Evolutionary conservation across 2,797 vertebrate species (phyloP).

Genomic region (Psittacula derbiana): DNA sequence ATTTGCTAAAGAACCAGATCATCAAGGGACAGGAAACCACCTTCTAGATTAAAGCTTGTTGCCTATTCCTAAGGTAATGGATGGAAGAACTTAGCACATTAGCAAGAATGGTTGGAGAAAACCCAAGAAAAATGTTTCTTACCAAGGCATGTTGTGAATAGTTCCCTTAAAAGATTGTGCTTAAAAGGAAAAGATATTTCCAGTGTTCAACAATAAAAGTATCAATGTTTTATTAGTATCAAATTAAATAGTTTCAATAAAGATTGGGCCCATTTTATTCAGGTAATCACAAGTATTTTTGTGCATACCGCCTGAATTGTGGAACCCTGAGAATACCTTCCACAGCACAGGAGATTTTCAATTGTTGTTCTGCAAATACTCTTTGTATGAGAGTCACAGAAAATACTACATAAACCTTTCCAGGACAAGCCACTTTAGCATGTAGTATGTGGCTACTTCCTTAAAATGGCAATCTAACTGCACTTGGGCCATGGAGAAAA

Average conservation of each 20-base stretch:
- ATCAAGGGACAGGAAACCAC: conserved; percentile 61
- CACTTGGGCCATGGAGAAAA: background rate
- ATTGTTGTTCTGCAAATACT: background rate
- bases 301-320: background rate
- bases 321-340: background rate
- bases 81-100: conserved; percentile 30
- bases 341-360: background rate
- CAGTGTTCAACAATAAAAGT: background rate
- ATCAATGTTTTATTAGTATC: background rate
- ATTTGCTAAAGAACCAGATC: conserved; percentile 53
- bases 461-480: background rate
- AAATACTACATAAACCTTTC: background rate
- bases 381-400: background rate
- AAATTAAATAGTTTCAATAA: background rate
- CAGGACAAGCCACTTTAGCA: background rate
- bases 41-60: conserved; percentile 42
- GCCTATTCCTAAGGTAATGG: conserved; percentile 30
- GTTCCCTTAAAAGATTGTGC: background rate
- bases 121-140: conserved; percentile 33
- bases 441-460: background rate
- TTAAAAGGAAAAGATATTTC: background rate
- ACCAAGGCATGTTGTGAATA: background rate
- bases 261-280: background rate
- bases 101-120: conserved; percentile 30
- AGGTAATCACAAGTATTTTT: background rate